Percentiles rank a stretch among this genome's conserved stretches.
Evolutionary conservation across 1,140 invertebrate genomes (phyloP).

Genomic region (Meloidogyne floridensis): DNA sequence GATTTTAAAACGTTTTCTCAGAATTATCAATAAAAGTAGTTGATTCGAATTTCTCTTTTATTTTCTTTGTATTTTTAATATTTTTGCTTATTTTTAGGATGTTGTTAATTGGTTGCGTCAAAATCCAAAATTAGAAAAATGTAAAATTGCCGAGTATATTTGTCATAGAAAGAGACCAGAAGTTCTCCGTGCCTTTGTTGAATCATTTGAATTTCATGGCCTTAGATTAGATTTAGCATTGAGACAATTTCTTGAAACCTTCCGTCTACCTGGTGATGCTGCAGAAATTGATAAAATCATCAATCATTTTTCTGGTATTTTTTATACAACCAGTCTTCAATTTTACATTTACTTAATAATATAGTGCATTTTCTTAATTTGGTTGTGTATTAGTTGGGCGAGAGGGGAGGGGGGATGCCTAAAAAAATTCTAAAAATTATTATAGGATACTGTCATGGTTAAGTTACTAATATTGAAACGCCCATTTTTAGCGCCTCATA

Average conservation of each 20-base stretch:
- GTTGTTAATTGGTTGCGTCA: conserved; percentile 85
- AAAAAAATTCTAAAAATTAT: too few relatives aligned
- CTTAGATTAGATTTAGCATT: conserved; percentile 89
- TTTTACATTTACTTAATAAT: too few relatives aligned
- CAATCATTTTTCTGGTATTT: conserved; percentile 91
- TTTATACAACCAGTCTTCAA: too few relatives aligned
- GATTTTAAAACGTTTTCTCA: too few relatives aligned
- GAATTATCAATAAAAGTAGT: too few relatives aligned
- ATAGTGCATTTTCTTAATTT: too few relatives aligned
- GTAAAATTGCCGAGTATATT: conserved; percentile 93
- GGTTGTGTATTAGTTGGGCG: too few relatives aligned
- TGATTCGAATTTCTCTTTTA: background rate
- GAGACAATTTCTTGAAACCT: conserved; percentile 88
- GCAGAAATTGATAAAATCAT: conserved; percentile 89
- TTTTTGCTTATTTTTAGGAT: conserved; percentile 68
- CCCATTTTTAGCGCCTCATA: too few relatives aligned
- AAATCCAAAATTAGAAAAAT: conserved; percentile 92
- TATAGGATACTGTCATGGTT: too few relatives aligned
- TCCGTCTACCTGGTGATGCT: conserved; percentile 93
- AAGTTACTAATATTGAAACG: too few relatives aligned
- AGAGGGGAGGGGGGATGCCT: too few relatives aligned
- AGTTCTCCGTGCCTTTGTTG: conserved; percentile 74
- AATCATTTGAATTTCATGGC: conserved; percentile 85
- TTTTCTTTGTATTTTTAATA: conserved; percentile 19
- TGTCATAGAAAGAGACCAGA: conserved; percentile 75